Conservation (phyloP, 2,113 vertebrate genomes). For the Rhinoptilus africanus region DNA sequence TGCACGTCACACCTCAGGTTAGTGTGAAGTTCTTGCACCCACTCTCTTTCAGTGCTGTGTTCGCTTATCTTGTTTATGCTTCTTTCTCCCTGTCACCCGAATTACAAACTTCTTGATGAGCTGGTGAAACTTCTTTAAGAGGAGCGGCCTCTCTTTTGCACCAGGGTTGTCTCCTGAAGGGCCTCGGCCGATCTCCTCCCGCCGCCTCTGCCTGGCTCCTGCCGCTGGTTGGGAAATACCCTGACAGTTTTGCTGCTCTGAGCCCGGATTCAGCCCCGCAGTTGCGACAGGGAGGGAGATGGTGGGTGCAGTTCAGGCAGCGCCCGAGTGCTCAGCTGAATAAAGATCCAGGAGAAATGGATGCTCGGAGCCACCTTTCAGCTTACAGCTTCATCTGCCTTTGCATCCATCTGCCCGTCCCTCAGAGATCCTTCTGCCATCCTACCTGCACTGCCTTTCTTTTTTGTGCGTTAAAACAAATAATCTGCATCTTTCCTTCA, state of each 20-base stretch:
- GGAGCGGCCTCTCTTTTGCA: background rate
- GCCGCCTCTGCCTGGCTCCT: background rate
- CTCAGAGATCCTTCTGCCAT: background rate
- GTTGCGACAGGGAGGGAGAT: background rate
- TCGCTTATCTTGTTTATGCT: background rate
- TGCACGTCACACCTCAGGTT: background rate
- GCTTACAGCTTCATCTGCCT: background rate
- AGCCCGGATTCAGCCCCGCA: background rate
- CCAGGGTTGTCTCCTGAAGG: background rate
- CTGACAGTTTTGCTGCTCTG: background rate
- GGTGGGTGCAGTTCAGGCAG: background rate
- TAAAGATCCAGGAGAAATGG: background rate
- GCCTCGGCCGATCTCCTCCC: background rate
- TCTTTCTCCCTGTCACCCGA: background rate
- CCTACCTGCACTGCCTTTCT: background rate
- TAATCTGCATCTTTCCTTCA: background rate
- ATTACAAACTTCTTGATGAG: background rate
- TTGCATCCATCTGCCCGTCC: accelerated
- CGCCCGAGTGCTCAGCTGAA: background rate
- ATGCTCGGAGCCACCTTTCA: accelerated
- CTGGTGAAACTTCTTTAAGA: background rate
- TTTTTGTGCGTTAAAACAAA: accelerated
- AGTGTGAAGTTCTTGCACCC: background rate
- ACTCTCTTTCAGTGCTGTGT: background rate
- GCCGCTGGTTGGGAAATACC: background rate